phyloP scores from a whole-genome alignment of 2,797 vertebrate species.

The Miichthys miiuy region DNA sequence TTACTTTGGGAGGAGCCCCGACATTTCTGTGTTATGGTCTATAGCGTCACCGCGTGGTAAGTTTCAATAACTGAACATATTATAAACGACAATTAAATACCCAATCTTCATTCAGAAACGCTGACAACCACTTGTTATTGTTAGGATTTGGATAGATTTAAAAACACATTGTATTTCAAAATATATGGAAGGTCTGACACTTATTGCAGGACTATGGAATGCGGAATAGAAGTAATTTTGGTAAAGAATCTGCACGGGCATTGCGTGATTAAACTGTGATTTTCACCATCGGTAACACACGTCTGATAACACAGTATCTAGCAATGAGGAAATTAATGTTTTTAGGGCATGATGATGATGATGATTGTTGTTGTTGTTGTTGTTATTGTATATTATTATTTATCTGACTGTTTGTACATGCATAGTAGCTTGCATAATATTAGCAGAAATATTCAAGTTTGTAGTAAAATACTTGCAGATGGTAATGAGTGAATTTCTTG shows the following conservation, averaged over 20 bases:
- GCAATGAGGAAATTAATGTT: too few relatives aligned
- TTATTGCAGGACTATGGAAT: too few relatives aligned
- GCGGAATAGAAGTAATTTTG: background rate
- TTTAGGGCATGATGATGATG: too few relatives aligned
- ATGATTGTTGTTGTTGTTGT: too few relatives aligned
- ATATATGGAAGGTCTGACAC: too few relatives aligned
- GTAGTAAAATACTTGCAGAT: background rate
- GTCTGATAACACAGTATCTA: background rate
- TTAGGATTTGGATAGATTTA: background rate
- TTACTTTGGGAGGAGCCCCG: conserved; percentile 44
- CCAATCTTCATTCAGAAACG: background rate
- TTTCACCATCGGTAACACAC: rapidly evolving
- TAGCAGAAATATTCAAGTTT: background rate
- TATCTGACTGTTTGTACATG: too few relatives aligned
- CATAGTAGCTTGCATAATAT: too few relatives aligned
- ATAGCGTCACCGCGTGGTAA: conserved; percentile 56
- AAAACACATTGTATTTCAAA: background rate
- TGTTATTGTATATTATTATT: too few relatives aligned
- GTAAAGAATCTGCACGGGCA: background rate
- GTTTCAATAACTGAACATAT: background rate
- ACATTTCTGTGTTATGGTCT: conserved; percentile 52
- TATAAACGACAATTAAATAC: background rate
- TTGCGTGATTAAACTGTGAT: background rate
- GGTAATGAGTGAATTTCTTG: background rate
- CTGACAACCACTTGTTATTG: background rate